phyloP scores from a whole-genome alignment of 2,113 vertebrate species.

The Carollia perspicillata region DNA sequence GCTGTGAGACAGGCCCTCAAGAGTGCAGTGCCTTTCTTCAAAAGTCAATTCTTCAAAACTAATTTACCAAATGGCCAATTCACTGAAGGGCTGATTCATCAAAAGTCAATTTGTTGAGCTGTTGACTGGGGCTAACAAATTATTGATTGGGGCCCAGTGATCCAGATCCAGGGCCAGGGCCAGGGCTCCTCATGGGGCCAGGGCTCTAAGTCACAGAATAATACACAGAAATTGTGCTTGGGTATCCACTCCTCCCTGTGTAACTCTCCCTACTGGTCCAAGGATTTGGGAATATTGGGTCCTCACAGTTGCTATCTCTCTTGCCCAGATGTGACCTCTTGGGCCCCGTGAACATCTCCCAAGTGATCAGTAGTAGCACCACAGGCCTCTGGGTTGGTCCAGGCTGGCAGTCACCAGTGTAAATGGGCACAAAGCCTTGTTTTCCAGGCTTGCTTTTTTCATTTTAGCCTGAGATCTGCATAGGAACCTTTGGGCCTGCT shows the following conservation, averaged over 20 bases:
- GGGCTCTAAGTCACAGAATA: background rate
- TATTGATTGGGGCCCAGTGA: background rate
- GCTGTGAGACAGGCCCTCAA: background rate
- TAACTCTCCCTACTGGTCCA: background rate
- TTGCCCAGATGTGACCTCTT: background rate
- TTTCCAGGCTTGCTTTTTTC: background rate
- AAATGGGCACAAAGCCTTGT: background rate
- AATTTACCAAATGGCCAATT: background rate
- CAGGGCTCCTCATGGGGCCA: background rate
- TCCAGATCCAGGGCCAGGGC: background rate
- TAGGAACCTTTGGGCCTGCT: background rate
- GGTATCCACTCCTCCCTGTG: background rate
- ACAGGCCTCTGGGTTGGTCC: background rate
- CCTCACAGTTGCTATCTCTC: background rate
- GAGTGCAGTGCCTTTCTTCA: background rate
- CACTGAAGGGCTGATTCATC: background rate
- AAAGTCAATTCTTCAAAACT: background rate
- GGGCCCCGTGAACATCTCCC: background rate
- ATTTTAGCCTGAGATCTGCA: background rate
- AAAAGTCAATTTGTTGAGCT: background rate
- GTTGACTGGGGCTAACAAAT: background rate
- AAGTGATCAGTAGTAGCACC: background rate
- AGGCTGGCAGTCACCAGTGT: background rate
- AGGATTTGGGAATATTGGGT: background rate
- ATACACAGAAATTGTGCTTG: background rate